Conservation (phyloP, 2,888 invertebrate species). For the Scaptomyza tumidula region DNA sequence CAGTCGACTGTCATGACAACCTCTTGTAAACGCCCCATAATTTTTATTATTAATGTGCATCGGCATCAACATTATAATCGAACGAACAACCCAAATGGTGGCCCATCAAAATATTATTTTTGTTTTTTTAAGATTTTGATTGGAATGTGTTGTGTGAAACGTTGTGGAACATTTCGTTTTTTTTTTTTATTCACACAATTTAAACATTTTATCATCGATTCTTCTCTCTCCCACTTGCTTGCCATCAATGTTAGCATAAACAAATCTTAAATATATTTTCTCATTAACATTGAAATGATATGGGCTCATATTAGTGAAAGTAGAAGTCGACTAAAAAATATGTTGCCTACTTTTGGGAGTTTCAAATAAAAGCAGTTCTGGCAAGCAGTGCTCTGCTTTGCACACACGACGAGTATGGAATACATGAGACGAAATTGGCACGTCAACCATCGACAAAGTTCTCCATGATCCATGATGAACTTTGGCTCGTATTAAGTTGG, state of each 20-base stretch:
- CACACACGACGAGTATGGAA: too few species aligned
- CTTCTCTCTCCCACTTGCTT: too few species aligned
- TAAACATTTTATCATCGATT: too few species aligned
- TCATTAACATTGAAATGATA: too few species aligned
- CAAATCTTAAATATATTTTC: too few species aligned
- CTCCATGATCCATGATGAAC: too few species aligned
- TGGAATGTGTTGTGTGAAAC: slow-evolving; percentile 9
- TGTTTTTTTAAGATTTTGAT: not conserved
- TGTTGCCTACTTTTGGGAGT: not conserved
- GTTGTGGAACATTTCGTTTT: not conserved
- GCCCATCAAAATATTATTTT: slow-evolving; percentile 31
- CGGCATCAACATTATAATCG: slow-evolving; percentile 52
- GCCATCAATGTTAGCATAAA: too few species aligned
- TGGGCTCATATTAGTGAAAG: too few species aligned
- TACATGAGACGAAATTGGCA: too few species aligned
- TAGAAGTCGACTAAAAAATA: not conserved
- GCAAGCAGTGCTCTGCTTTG: not conserved
- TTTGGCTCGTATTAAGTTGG: too few species aligned
- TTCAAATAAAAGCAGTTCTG: not conserved
- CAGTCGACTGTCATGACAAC: slow-evolving; percentile 77
- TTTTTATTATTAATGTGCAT: slow-evolving; percentile 74
- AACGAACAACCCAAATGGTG: slow-evolving; percentile 36
- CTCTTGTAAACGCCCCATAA: slow-evolving; percentile 79
- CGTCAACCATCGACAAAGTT: too few species aligned
- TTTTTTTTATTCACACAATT: too few species aligned